phyloP scores from a whole-genome alignment of 2,888 invertebrate genomes.

The Leptura quadrifasciata region DNA sequence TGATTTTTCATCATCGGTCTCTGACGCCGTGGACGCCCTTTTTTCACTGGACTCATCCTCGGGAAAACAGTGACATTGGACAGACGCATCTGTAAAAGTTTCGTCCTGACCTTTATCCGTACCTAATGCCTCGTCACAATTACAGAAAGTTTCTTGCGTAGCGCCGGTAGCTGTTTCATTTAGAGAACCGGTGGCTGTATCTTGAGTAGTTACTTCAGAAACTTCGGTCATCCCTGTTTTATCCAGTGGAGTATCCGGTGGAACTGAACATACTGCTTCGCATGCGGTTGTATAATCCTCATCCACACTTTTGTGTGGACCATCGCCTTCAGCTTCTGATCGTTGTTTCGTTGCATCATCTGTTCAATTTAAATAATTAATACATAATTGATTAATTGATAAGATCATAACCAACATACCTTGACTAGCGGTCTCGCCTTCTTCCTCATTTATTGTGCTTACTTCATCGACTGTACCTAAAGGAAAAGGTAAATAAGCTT shows the following conservation, averaged over 20 bases:
- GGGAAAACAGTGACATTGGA: conserved; percentile 19
- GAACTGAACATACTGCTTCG: not conserved
- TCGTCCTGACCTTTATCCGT: not conserved
- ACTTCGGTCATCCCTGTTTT: not conserved
- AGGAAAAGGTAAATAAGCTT: not conserved
- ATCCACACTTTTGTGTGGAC: not conserved
- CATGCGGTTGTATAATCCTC: not conserved
- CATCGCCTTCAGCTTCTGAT: not conserved
- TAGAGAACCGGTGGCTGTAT: not conserved
- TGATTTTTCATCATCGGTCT: conserved; percentile 20
- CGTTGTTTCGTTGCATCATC: not conserved
- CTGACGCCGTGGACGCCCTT: conserved; percentile 37
- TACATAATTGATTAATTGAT: not conserved
- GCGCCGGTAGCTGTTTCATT: not conserved
- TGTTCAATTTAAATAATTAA: not conserved
- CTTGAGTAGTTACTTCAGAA: not conserved
- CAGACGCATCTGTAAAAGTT: not conserved
- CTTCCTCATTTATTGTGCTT: conserved; percentile 35
- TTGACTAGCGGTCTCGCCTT: conserved; percentile 2
- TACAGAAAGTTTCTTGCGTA: not conserved
- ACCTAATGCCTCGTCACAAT: not conserved
- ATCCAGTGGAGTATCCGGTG: not conserved
- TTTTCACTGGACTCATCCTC: conserved; percentile 22
- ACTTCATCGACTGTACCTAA: conserved; percentile 42
- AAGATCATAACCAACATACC: not conserved